Evolutionary conservation across 2,113 vertebrate genomes (phyloP).

Genomic region (Sinocyclocheilus grahami): DNA sequence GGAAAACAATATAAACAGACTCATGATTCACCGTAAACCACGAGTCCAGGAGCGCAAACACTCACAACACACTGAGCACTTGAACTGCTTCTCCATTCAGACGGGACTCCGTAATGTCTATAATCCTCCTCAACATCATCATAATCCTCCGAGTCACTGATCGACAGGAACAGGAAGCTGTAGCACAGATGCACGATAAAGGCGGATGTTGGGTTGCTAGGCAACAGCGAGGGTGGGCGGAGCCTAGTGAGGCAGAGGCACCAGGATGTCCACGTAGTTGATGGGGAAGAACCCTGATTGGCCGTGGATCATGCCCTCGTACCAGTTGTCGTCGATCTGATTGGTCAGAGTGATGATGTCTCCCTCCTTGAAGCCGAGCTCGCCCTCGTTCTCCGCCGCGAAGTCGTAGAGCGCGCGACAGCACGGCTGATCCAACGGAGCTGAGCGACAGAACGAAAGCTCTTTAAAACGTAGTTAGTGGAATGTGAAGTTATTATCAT

Average conservation of each 20-base stretch:
- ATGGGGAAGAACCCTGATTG: constrained; percentile 90
- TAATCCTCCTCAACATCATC: constrained; percentile 32
- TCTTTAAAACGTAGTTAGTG: background rate
- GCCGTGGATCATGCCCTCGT: constrained; percentile 89
- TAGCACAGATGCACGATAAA: constrained; percentile 45
- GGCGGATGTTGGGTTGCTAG: constrained; percentile 21
- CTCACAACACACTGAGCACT: constrained; percentile 36
- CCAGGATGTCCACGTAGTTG: constrained; percentile 88
- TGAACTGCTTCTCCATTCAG: constrained; percentile 25
- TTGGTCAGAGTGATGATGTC: constrained; percentile 89
- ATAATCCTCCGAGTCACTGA: constrained; percentile 28
- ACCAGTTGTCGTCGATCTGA: constrained; percentile 91
- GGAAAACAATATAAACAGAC: background rate
- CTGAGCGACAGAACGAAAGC: constrained; percentile 23
- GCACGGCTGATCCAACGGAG: constrained; percentile 84
- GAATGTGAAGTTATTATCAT: background rate
- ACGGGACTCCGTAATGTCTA: constrained; percentile 13
- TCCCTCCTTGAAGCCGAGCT: constrained; percentile 88
- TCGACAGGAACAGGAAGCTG: constrained; percentile 44
- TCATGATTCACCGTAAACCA: background rate
- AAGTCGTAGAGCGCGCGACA: constrained; percentile 88
- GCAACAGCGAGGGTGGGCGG: constrained; percentile 1
- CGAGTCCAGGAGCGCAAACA: constrained; percentile 1
- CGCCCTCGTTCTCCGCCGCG: constrained; percentile 89
- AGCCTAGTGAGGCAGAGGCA: constrained; percentile 82